These are phyloP conservation scores for Physeter macrocephalus DNA, from an alignment of 2,113 vertebrate species.

Conservation along the genomic window DNA sequence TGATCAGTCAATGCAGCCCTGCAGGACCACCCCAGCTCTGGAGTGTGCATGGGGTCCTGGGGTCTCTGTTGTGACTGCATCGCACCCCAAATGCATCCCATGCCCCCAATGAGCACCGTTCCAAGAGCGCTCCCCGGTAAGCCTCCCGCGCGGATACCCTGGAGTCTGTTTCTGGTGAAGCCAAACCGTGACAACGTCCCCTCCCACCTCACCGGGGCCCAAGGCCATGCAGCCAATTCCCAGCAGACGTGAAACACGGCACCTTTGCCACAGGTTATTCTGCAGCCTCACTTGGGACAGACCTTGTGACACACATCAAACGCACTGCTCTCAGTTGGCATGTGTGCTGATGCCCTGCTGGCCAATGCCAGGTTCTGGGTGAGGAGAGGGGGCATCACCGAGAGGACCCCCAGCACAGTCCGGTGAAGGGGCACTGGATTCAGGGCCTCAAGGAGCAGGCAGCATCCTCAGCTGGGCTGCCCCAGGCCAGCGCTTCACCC, in stretches of 20 bases:
- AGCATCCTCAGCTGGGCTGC: not conserved
- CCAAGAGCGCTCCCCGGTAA: not conserved
- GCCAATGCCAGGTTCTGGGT: not conserved
- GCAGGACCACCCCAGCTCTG: not conserved
- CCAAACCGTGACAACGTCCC: not conserved
- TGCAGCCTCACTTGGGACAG: not conserved
- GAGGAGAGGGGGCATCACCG: rapidly evolving
- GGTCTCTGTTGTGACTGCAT: not conserved
- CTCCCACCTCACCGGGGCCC: rapidly evolving
- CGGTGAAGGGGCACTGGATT: rapidly evolving
- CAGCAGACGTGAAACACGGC: not conserved
- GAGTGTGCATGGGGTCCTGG: rapidly evolving
- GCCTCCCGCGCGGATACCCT: not conserved
- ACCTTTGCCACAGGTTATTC: rapidly evolving
- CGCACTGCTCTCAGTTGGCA: rapidly evolving
- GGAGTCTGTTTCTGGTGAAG: not conserved
- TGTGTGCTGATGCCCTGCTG: not conserved
- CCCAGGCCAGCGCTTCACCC: not conserved
- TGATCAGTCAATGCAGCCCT: not conserved
- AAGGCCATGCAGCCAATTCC: not conserved
- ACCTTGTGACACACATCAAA: rapidly evolving
- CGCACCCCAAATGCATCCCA: rapidly evolving
- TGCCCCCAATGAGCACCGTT: no score
- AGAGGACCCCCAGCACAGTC: not conserved
- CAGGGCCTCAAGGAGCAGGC: not conserved